Evolutionary conservation across 2,113 vertebrate species (phyloP).

Genomic region (Peucedramus taeniatus): DNA sequence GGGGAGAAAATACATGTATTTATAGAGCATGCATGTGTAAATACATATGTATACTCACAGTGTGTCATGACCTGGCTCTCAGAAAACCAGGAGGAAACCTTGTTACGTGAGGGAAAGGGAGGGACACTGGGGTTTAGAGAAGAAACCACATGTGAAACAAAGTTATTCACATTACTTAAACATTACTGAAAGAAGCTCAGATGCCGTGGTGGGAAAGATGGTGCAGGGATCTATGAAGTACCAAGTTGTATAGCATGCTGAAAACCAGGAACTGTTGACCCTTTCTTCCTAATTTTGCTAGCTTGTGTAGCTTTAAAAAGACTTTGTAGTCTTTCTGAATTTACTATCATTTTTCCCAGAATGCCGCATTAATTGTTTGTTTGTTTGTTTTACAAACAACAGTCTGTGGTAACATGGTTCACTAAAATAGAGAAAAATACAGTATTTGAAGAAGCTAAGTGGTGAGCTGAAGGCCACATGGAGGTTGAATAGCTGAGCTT

Average conservation of each 20-base stretch:
- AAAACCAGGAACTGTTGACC: neutral
- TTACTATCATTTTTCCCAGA: neutral
- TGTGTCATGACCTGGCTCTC: neutral
- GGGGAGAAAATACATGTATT: neutral
- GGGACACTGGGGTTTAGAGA: neutral
- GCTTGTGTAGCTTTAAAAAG: neutral
- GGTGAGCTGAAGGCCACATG: neutral
- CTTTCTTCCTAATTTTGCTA: neutral
- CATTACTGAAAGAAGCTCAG: neutral
- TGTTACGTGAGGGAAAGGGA: neutral
- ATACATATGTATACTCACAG: neutral
- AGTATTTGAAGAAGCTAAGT: neutral
- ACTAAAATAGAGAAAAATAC: neutral
- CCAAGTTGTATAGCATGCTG: neutral
- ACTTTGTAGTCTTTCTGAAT: neutral
- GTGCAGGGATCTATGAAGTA: neutral
- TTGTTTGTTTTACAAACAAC: neutral
- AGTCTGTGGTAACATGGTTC: neutral
- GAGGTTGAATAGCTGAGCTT: neutral
- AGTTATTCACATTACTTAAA: neutral
- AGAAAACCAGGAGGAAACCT: neutral
- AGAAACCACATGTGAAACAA: neutral
- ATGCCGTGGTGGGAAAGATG: neutral
- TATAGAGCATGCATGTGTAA: neutral
- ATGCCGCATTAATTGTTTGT: neutral